Conservation (phyloP, 1,140 invertebrate genomes). For the Caerostris extrusa region DNA sequence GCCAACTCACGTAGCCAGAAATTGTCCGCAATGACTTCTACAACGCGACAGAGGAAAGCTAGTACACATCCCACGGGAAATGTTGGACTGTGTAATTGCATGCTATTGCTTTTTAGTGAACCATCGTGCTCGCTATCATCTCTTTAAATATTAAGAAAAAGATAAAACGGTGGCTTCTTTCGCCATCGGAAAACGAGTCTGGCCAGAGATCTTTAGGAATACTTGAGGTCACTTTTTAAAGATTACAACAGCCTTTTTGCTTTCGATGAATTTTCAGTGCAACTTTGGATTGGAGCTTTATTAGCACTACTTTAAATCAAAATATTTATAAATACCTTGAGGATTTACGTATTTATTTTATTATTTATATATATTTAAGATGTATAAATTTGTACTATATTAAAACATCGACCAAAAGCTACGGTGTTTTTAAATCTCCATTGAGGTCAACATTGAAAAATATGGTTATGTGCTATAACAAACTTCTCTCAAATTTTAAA, state of each 20-base stretch:
- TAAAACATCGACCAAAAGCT: too few species aligned
- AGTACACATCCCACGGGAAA: conserved; percentile 38
- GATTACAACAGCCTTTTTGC: neutral
- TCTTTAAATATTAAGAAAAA: conserved; percentile 71
- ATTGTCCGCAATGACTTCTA: conserved; percentile 68
- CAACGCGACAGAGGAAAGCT: neutral
- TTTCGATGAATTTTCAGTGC: neutral
- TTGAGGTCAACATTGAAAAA: too few species aligned
- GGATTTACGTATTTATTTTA: too few species aligned
- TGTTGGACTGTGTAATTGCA: conserved; percentile 69
- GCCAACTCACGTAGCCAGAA: conserved; percentile 60
- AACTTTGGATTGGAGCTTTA: neutral
- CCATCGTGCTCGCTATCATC: conserved; percentile 24
- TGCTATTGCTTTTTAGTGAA: conserved; percentile 70
- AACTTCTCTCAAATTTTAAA: too few species aligned
- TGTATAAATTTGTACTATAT: too few species aligned
- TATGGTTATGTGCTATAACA: too few species aligned
- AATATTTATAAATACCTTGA: too few species aligned
- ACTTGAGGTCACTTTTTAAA: neutral
- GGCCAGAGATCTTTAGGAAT: neutral
- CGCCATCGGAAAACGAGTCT: neutral
- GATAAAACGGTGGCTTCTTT: neutral
- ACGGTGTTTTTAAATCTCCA: too few species aligned
- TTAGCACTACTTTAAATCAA: too few species aligned
- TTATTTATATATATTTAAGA: too few species aligned